Evolutionary conservation across 2,797 vertebrate genomes (phyloP), one percentile per base, ranked within the genome.

Genomic region (Crenuchus spilurus): DNA sequence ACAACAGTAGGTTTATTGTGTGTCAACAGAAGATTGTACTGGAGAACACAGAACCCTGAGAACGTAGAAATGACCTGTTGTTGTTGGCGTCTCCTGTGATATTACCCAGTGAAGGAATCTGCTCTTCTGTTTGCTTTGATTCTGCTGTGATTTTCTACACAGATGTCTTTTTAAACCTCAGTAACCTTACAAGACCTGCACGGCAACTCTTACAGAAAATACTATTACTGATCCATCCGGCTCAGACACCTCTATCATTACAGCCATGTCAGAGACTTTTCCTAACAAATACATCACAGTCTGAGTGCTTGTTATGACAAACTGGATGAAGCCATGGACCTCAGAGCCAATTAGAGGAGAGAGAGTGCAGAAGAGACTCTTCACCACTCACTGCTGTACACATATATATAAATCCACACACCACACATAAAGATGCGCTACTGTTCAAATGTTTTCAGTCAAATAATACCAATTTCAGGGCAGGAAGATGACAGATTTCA

Each of bases 291-390:
- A 26, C 48, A 68, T 75, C 62, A 58, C 30, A 37, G 13, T 30
- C 28, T 44, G 62, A 69, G 30, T 42, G 55, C 57, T 72, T 41
- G 58, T 58, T 74, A 64, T 48, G 72, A 78, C 58, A 81, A 57
- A 75, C 41, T 72, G 72, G 28, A 69, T 57, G 62, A 72, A 78
- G 66, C 41, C 35, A 35, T 75, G 20, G 51, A 54, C 42, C 60
- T 70, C 61, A 33, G 26, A 41, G 72, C 44, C 72, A 76, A 66
- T 81, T 81, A 78, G 51, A 72, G 70, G 55, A 33, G 33, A 54
- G 30, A 35, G 44, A 42, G 8, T 18, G 4, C 31, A 33, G 52
- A 9, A 44, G 72, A 24, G 62, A 26, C 28, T 58, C 35, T 28
- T 26, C 44, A 26, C 33, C 28, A 46, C 54, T 30, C 22, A 31